Evolutionary conservation across 2,113 vertebrate species (phyloP), one percentile per base, ranked within the genome.

Genomic region (Phasianus colchicus): DNA sequence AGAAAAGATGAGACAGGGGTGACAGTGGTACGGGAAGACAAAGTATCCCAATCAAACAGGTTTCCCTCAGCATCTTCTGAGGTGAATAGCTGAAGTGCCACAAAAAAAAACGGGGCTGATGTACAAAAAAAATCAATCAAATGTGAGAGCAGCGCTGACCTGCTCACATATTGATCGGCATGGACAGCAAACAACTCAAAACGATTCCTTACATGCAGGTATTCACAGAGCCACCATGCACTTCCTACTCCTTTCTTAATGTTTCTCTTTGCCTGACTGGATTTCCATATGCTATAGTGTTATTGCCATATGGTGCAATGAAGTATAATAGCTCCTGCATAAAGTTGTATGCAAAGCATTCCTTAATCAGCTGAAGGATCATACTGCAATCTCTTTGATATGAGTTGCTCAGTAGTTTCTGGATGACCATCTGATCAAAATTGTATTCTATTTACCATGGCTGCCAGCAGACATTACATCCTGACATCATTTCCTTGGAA

Each of bases 261-360:
- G 75, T 89, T 97, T 96, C 70, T 87, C 77, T 84, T 93, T 89
- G 89, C 93, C 83, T 97, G 93, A 92, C 92, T 93, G 88, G 69
- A 69, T 96, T 96, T 96, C 94, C 93, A 30, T 95, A 94, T 96
- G 93, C 58, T 88, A 67, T 80, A 60, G 88, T 88, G 86, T 89
- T 94, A 54, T 90, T 96, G 81, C 83, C 97, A 96, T 92, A 95
- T 95, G 94, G 94, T 88, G 89, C 77, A 87, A 88, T 90, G 78
- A 80, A 92, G 92, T 52, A 34, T 70, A 95, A 87, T 36, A 66
- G 30, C 40, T 83, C 84, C 67, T 65, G 47, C 7, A 9, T 47
- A 60, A 94, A 95, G 43, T 54, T 88, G 73, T 89, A 69, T 75
- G 61, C 87, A 93, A 90, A 88, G 54, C 42, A 65, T 57, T 89